Evolutionary conservation across 2,113 vertebrate genomes (phyloP).

Genomic region (Stictonetta naevosa): DNA sequence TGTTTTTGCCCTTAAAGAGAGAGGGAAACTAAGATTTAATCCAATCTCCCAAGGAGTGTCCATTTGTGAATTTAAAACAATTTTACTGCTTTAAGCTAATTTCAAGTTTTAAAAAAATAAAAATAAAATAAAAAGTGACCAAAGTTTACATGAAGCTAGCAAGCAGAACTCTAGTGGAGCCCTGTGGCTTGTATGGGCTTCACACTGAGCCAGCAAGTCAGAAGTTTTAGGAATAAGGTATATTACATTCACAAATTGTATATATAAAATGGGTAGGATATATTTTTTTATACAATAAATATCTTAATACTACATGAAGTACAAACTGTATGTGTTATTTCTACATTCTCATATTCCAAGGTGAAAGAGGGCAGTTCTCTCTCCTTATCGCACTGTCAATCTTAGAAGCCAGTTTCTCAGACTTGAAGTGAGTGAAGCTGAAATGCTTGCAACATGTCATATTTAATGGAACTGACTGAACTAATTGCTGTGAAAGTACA

Average conservation of each 20-base stretch:
- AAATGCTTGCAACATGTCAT: not conserved
- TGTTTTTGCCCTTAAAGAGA: slow-evolving; percentile 26
- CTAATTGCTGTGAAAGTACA: not conserved
- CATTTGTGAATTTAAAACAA: not conserved
- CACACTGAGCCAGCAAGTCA: not conserved
- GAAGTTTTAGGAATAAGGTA: not conserved
- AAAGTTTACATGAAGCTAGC: not conserved
- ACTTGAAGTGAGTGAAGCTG: not conserved
- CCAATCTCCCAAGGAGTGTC: not conserved
- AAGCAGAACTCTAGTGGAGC: not conserved
- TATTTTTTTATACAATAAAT: not conserved
- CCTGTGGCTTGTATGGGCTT: not conserved
- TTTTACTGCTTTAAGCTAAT: not conserved
- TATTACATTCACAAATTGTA: not conserved
- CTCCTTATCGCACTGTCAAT: not conserved
- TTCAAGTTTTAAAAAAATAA: not conserved
- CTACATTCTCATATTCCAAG: not conserved
- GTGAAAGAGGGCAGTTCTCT: not conserved
- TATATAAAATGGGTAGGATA: not conserved
- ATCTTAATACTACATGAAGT: not conserved
- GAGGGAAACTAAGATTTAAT: slow-evolving; percentile 10
- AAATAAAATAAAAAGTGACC: not conserved
- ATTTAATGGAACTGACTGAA: not conserved
- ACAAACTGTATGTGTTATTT: not conserved
- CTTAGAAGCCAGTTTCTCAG: not conserved